These are phyloP conservation scores for Platycnemis pennipes DNA, from an alignment of 2,888 invertebrate genomes.

Conservation along the genomic window DNA sequence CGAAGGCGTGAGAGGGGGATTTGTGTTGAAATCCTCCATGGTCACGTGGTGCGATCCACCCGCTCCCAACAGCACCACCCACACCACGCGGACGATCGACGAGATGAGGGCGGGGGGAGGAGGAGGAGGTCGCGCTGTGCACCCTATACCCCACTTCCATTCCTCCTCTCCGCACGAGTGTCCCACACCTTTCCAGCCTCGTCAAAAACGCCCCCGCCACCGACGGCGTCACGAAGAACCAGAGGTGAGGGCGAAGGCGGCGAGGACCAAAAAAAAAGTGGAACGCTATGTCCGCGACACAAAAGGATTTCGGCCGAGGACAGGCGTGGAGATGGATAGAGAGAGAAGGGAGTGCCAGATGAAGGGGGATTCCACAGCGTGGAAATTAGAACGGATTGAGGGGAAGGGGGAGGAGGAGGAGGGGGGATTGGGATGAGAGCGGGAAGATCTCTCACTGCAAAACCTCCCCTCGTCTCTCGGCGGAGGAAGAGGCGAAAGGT, in stretches of 20 bases:
- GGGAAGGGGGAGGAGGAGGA: background rate
- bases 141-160: background rate
- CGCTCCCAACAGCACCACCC: background rate
- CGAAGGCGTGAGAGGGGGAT: background rate
- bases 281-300: background rate
- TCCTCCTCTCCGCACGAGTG: background rate
- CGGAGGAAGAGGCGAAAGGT: background rate
- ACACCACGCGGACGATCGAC: background rate
- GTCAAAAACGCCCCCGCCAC: no score
- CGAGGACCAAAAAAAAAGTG: conserved; percentile 6
- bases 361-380: background rate
- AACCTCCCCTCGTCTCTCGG: background rate
- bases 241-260: background rate
- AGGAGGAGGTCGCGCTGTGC: background rate
- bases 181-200: background rate
- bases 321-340: background rate
- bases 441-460: background rate
- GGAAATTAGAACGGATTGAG: background rate
- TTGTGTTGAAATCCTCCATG: background rate
- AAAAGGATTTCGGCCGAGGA: conserved; percentile 36
- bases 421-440: background rate
- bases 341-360: background rate
- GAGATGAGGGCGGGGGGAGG: background rate
- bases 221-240: background rate
- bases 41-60: background rate